These are phyloP conservation scores for Colaptes auratus DNA, from an alignment of 2,113 vertebrate species.

Conservation along the genomic window DNA sequence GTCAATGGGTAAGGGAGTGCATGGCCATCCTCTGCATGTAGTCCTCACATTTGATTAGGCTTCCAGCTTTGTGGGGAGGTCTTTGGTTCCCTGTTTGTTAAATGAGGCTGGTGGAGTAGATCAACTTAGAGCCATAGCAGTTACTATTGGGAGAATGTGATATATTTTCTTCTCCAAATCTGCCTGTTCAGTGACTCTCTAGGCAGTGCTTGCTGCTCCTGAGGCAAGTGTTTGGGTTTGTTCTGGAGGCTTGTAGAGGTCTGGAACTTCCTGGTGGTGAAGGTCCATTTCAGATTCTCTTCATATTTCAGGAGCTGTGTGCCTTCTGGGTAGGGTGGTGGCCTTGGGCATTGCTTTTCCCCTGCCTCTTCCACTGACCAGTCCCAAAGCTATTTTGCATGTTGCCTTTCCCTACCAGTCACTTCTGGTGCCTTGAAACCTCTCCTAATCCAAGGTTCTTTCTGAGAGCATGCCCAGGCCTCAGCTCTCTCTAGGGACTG, in stretches of 20 bases:
- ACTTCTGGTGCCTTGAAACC: not conserved
- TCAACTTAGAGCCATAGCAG: not conserved
- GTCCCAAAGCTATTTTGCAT: not conserved
- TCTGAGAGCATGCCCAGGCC: not conserved
- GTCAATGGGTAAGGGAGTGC: not conserved
- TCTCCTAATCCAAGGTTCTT: not conserved
- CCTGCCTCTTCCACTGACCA: not conserved
- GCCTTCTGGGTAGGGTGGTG: not conserved
- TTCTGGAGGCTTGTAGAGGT: not conserved
- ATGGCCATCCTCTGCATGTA: not conserved
- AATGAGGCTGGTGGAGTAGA: not conserved
- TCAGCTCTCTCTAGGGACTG: constrained; percentile 10
- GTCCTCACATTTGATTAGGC: not conserved
- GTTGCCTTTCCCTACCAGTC: not conserved
- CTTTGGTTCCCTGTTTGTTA: not conserved
- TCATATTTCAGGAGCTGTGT: not conserved
- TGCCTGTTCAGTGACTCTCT: not conserved
- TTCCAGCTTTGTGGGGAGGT: not conserved
- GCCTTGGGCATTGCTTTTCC: not conserved
- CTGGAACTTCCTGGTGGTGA: not conserved
- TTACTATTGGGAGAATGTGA: not conserved
- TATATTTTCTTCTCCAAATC: not conserved
- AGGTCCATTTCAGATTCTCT: not conserved
- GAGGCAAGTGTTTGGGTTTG: not conserved
- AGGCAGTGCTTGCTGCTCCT: not conserved